Conservation (phyloP, 1,140 invertebrate genomes). For the Mercenaria mercenaria region DNA sequence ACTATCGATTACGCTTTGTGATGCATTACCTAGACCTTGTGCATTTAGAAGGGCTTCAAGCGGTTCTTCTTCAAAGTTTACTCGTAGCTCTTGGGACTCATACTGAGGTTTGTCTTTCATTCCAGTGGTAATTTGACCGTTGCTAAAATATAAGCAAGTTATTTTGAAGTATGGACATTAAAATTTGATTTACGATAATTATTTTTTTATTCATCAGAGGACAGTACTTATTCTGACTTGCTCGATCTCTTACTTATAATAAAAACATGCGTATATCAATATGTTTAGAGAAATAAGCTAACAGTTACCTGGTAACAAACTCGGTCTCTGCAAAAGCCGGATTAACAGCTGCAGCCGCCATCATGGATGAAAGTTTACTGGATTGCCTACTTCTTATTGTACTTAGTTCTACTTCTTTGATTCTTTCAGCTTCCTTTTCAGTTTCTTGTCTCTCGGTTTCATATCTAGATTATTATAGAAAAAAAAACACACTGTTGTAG, state of each 20-base stretch:
- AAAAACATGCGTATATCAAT: too few relatives aligned
- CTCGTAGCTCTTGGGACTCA: constrained; percentile 34
- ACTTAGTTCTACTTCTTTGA: constrained; percentile 18
- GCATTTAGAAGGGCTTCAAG: not conserved
- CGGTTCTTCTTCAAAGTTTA: constrained; percentile 23
- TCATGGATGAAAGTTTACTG: constrained; percentile 20
- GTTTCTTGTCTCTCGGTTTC: not conserved
- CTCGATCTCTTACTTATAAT: too few relatives aligned
- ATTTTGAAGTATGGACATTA: not conserved
- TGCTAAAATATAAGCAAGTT: not conserved
- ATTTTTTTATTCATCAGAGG: too few relatives aligned
- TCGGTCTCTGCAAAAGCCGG: constrained; percentile 31
- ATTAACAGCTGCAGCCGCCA: constrained; percentile 26
- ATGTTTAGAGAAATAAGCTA: too few relatives aligned
- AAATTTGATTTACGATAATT: too few relatives aligned
- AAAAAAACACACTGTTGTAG: too few relatives aligned
- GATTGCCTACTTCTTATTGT: constrained; percentile 51
- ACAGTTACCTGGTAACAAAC: constrained; percentile 10
- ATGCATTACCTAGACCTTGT: too few relatives aligned
- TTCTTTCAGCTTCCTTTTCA: constrained; percentile 13
- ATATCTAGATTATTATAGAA: not conserved
- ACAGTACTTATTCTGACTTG: too few relatives aligned
- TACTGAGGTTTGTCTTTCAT: constrained; percentile 14
- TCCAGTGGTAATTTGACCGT: not conserved
- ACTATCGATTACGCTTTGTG: constrained; percentile 46